phyloP scores from a whole-genome alignment of 1,140 invertebrate genomes.

The Aethina tumida region DNA sequence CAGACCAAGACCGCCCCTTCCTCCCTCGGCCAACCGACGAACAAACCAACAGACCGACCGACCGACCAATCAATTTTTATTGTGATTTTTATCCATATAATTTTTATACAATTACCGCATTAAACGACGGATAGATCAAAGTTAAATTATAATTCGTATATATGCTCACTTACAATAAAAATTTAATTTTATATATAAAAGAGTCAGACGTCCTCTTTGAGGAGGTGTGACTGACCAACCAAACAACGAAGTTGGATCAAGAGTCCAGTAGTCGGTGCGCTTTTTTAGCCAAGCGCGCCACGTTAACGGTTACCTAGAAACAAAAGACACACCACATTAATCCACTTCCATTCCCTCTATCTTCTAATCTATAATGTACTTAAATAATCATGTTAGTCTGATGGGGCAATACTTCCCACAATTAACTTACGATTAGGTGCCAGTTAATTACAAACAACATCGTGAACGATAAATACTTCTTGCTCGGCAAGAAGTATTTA shows the following conservation, averaged over 20 bases:
- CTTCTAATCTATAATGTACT: conserved; percentile 1
- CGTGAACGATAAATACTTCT: conserved; percentile 5
- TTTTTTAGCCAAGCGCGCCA: conserved; percentile 18
- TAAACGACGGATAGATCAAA: conserved; percentile 19
- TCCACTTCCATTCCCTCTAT: too few species aligned
- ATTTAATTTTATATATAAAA: conserved; percentile 23
- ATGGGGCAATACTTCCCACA: conserved; percentile 1
- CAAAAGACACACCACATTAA: too few species aligned
- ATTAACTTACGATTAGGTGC: not conserved
- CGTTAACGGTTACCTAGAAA: conserved; percentile 35
- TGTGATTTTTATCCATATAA: conserved; percentile 19
- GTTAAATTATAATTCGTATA: conserved; percentile 22
- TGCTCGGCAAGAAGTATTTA: conserved; percentile 2
- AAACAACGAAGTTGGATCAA: conserved; percentile 23
- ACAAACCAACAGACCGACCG: too few species aligned
- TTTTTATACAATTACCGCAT: conserved; percentile 22
- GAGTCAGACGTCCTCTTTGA: conserved; percentile 14
- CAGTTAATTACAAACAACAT: conserved; percentile 3
- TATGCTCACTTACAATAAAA: conserved; percentile 21
- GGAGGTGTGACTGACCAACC: conserved; percentile 15
- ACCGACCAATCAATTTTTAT: too few species aligned
- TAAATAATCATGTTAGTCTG: not conserved
- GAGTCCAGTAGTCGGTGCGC: conserved; percentile 28
- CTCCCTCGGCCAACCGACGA: too few species aligned
- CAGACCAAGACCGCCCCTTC: too few species aligned